Base-by-base conservation (phyloP, 2,888 invertebrate species). In the Ophioninae sp. region DNA sequence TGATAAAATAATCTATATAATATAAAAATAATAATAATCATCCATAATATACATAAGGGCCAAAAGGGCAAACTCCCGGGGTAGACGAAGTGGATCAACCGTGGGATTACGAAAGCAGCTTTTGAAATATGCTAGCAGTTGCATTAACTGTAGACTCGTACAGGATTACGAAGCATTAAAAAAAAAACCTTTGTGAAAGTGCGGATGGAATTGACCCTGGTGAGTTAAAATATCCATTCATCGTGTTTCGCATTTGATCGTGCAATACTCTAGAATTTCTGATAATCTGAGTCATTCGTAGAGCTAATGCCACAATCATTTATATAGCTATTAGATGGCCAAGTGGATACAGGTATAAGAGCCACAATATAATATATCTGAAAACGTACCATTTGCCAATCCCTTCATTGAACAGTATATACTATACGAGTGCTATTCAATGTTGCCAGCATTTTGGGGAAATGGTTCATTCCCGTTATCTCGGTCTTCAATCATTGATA, bases 101-200 rank as follows among this genome's bases (percentile, higher is more conserved):
- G 61, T 82, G 62, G 85, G 81, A 86, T 85, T 85, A 85, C 75
- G 75, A 75, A 84, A 78, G 80, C 81, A 78, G 85, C 85, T 86
- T 86, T 83, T 86, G 81, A 85, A 86, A 86, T 86, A 86, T 86
- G 86, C 86, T 84, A 86, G 86, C 86, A 86, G 86, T 86, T 23
- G 84, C 85, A 86, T 86, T 86, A 85, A 85, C 84, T 79, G 77
- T 76, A 68, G 70, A 83, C 85, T 82, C 73, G 75, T 81, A 85
- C 84, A 81, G 84, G 80, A 86, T 86, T 86, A 86, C 84, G 84
- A 86, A 86, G 86, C 85, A 86, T 86, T n/a, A n/a, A n/a, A 85
- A 85, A 85, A 44, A 44, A 44, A 13, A 79, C 77, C 64, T 67
- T 39, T 7, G 10, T 73, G 72, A 69, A 65, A 61, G 73, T 62